phyloP scores from a whole-genome alignment of 2,888 invertebrate genomes.

The Tiliacea citrago region DNA sequence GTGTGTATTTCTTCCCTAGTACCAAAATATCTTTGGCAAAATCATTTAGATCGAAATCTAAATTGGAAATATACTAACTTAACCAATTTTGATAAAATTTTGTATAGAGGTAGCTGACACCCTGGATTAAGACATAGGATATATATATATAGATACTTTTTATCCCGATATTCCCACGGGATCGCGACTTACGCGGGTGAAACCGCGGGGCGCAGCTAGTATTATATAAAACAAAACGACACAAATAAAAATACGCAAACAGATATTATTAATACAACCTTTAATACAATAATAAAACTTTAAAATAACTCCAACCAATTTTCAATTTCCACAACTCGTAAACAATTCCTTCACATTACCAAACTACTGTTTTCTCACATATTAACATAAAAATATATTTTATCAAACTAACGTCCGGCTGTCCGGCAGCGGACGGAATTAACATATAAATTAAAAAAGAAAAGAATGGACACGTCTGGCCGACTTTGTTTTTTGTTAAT shows the following conservation, averaged over 20 bases:
- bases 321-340: slow-evolving; percentile 22
- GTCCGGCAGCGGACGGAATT: slow-evolving; percentile 57
- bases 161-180: too few species aligned
- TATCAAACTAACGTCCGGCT: slow-evolving; percentile 47
- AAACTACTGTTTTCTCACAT: slow-evolving; percentile 36
- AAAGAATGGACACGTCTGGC: slow-evolving; percentile 61
- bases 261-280: neutral
- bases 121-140: too few species aligned
- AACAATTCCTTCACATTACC: neutral
- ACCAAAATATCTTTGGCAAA: neutral
- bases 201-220: too few species aligned
- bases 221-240: neutral
- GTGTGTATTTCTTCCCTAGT: too few species aligned
- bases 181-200: too few species aligned
- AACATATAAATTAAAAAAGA: slow-evolving; percentile 66
- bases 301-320: slow-evolving; percentile 26
- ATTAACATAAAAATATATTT: slow-evolving; percentile 59
- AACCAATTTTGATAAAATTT: too few species aligned
- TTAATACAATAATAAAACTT: too few species aligned
- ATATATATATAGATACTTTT: too few species aligned
- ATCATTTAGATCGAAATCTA: neutral
- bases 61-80: neutral
- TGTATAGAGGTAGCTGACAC: too few species aligned
- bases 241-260: neutral
- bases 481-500: slow-evolving; percentile 64